Conservation (phyloP, 2,113 vertebrate genomes). For the Callopanchax toddi region DNA sequence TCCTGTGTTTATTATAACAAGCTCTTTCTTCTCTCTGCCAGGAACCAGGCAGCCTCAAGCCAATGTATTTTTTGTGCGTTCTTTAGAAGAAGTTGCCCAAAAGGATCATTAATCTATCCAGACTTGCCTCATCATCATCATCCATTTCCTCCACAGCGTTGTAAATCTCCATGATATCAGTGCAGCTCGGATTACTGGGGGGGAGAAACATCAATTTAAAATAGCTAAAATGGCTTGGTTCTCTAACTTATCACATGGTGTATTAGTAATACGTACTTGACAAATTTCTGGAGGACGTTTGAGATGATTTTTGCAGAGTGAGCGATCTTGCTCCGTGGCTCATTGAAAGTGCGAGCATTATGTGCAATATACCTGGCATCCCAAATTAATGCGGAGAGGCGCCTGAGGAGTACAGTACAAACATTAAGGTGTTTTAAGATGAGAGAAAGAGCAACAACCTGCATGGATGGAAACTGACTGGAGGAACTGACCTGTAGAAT, state of each 20-base stretch:
- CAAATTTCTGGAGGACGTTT: conserved; percentile 91
- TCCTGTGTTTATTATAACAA: neutral
- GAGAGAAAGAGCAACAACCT: neutral
- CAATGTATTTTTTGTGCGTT: neutral
- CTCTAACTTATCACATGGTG: neutral
- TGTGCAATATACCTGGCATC: conserved; percentile 92
- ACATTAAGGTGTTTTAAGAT: neutral
- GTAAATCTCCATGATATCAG: conserved; percentile 89
- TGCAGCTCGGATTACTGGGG: conserved; percentile 87
- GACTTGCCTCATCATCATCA: conserved; percentile 86
- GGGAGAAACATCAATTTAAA: neutral
- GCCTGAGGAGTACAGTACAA: conserved; percentile 76
- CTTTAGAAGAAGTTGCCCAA: neutral
- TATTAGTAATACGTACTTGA: conserved; percentile 82
- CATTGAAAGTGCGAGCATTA: conserved; percentile 96
- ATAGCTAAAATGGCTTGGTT: no score
- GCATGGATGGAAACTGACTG: conserved; percentile 26
- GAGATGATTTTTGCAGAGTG: conserved; percentile 93
- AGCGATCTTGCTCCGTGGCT: conserved; percentile 94
- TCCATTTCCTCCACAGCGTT: conserved; percentile 88
- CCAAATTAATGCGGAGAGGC: conserved; percentile 93
- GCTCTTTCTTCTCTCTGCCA: no score
- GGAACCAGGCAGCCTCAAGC: neutral
- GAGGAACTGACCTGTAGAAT: conserved; percentile 98
- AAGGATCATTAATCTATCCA: neutral